phyloP scores from a whole-genome alignment of 2,113 vertebrate species.

The Polypterus senegalus region DNA sequence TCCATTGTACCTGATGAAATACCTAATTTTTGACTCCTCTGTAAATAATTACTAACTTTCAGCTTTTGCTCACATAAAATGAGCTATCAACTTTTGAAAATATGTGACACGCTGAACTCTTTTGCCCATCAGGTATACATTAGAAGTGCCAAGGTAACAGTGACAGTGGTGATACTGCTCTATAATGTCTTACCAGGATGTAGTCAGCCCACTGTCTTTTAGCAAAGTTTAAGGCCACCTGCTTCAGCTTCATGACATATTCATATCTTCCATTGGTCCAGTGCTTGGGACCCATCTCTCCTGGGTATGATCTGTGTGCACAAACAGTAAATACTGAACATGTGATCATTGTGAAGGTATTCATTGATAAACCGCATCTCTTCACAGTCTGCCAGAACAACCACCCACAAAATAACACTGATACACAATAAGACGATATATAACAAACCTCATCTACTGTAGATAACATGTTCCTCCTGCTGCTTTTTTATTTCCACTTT shows the following conservation, averaged over 20 bases:
- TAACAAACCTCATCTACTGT: no score
- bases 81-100: no score
- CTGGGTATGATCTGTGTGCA: constrained; percentile 60
- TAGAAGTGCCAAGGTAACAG: no score
- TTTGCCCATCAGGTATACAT: no score
- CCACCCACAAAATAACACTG: background rate
- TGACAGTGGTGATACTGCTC: background rate
- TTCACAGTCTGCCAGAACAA: background rate
- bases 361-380: background rate
- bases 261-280: constrained; percentile 80
- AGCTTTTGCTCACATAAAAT: no score
- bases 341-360: background rate
- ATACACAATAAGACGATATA: background rate
- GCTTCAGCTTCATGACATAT: constrained; percentile 84
- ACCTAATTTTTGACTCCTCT: no score
- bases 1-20: no score
- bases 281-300: constrained; percentile 81
- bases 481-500: no score
- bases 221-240: constrained; percentile 77
- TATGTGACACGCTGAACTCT: no score
- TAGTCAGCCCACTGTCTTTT: constrained; percentile 71
- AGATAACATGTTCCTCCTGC: no score
- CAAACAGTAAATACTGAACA: background rate
- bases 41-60: no score
- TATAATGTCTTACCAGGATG: constrained; percentile 62